phyloP scores from a whole-genome alignment of 2,888 invertebrate species.

The Andrena praecox region DNA sequence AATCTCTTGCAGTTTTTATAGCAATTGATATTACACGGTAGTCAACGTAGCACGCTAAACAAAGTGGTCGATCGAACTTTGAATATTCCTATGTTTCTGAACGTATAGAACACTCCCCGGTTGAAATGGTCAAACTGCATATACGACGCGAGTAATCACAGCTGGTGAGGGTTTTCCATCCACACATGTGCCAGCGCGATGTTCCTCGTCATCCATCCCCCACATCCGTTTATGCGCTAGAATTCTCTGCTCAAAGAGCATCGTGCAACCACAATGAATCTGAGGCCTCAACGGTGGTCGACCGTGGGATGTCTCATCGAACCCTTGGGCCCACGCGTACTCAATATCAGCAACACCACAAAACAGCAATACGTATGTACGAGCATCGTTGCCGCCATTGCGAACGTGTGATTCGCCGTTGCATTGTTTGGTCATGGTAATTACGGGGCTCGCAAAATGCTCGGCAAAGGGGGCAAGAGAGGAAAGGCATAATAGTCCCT shows the following conservation, averaged over 20 bases:
- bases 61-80: background rate
- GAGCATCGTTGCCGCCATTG: constrained; percentile 22
- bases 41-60: background rate
- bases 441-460: constrained; percentile 73
- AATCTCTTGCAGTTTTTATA: background rate
- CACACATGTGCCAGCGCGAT: background rate
- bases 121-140: too few relatives aligned
- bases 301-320: constrained; percentile 57
- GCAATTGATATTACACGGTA: background rate
- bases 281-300: constrained; percentile 38
- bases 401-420: constrained; percentile 63
- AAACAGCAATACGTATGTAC: constrained; percentile 3
- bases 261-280: constrained; percentile 51
- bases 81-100: background rate
- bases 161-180: background rate
- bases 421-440: constrained; percentile 82
- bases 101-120: too few relatives aligned
- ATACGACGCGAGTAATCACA: background rate
- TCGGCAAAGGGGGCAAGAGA: constrained; percentile 63
- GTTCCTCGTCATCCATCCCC: background rate
- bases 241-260: constrained; percentile 56
- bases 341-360: constrained; percentile 8
- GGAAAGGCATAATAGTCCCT: constrained; percentile 30
- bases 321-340: constrained; percentile 19
- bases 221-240: constrained; percentile 47